Evolutionary conservation across 1,140 invertebrate species (phyloP), one percentile per base, ranked within the genome.

Genomic region (Choristoneura fumiferana): DNA sequence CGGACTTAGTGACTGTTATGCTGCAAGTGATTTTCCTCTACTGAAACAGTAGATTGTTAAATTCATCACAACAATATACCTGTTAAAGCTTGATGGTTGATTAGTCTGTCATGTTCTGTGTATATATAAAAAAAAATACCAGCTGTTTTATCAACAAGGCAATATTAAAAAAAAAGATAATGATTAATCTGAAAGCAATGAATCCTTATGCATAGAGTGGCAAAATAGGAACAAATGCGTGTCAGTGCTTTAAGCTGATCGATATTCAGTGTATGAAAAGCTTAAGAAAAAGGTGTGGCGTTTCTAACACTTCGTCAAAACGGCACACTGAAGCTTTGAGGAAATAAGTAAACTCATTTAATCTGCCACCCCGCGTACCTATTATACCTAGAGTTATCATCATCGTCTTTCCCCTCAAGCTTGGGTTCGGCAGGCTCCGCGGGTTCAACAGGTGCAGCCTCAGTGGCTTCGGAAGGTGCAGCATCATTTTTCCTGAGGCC

Each of bases 371-470:
- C 91, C 91, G 89, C 91, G 87, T 92, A 92, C 91, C 91, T 92
- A 92, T 90, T 91, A 90, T 93, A 94, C 93, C 93, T 94, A 84
- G 93, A 94, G 91, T 94, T 95, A 88, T 95, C 95, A 84, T 96
- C 95, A 85, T 95, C 95, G 67, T 95, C 94, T 87, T 94, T 95
- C 65, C 89, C 87, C 64, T 81, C 81, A 5, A 87, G 76, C 63
- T 91, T 91, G 60, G 81, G 64, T 62, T 91, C 89, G 58, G 90
- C 74, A 68, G 87, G 60, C 65, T 91, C 89, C 15, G 72, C 78
- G 14, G 90, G 80, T 68, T 92, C 90, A 18, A 89, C 81, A 1
- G 89, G 78, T 4, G 81, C 73, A 17, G 85, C 85, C 57, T 91
- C 91, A 1, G 82, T 69, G 17, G 85, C 76, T 12, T 87, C 85